A percentile compares a stretch with the other conserved stretches of the same genome.
These are phyloP conservation scores for Elaphurus davidianus DNA, from an alignment of 2,113 vertebrate genomes.

Conservation along the genomic window DNA sequence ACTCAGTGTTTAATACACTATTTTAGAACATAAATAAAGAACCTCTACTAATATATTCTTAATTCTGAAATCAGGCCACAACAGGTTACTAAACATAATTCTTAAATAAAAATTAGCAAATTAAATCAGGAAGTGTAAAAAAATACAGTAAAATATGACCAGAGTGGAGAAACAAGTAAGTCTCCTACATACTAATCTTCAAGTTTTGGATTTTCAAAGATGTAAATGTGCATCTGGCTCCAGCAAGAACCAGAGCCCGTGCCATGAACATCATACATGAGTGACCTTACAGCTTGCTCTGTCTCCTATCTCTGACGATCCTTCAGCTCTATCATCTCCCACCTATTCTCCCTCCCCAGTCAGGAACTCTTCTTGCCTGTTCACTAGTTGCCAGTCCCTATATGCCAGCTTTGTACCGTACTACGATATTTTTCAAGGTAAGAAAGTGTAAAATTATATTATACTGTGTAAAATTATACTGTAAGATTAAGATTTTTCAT, in stretches of 20 bases:
- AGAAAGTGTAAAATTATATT: neutral
- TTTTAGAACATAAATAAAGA: neutral
- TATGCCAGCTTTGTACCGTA: neutral
- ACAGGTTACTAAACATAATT: neutral
- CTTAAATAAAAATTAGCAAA: neutral
- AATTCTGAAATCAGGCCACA: neutral
- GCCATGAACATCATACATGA: neutral
- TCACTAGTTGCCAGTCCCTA: neutral
- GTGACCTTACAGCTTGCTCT: neutral
- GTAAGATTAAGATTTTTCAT: neutral
- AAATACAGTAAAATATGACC: neutral
- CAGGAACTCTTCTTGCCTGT: neutral
- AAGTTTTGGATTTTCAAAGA: neutral
- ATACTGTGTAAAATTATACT: neutral
- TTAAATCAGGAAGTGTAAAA: neutral
- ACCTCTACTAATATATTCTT: neutral
- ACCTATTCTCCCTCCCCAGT: neutral
- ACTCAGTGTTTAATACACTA: neutral
- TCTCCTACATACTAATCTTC: neutral
- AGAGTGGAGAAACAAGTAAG: neutral
- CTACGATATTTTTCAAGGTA: too few species aligned
- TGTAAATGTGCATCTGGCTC: neutral
- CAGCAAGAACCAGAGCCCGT: neutral
- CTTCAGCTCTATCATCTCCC: neutral
- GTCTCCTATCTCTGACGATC: neutral